These are phyloP conservation scores for Lucifuga dentata DNA, from an alignment of 2,113 vertebrate species.

Conservation along the genomic window DNA sequence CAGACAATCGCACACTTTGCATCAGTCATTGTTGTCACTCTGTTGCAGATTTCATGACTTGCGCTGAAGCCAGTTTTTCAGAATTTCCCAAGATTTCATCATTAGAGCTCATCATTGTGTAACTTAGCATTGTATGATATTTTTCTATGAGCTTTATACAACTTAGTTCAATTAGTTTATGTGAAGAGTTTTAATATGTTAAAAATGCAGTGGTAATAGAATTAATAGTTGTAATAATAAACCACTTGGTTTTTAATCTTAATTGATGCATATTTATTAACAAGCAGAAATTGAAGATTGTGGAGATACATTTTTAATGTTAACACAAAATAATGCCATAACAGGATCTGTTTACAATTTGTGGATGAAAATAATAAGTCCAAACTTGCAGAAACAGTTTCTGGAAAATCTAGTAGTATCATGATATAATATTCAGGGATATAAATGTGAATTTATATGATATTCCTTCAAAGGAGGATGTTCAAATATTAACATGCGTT, in stretches of 20 bases:
- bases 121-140: not conserved
- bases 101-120: slow-evolving; percentile 19
- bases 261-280: not conserved
- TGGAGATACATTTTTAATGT: not conserved
- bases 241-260: not conserved
- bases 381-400: not conserved
- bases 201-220: no score
- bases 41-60: not conserved
- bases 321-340: no score
- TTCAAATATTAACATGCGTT: slow-evolving; percentile 47
- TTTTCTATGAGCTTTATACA: not conserved
- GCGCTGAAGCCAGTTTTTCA: not conserved
- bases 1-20: not conserved
- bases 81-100: slow-evolving; percentile 46
- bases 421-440: slow-evolving; percentile 13
- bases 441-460: slow-evolving; percentile 4
- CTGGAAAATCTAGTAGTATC: slow-evolving; percentile 8
- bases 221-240: no score
- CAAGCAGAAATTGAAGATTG: not conserved
- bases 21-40: slow-evolving; percentile 1
- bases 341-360: not conserved
- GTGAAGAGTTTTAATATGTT: no score
- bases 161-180: not conserved
- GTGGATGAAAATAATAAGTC: slow-evolving; percentile 13
- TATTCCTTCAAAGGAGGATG: slow-evolving; percentile 10